Percentiles rank a stretch among this genome's conserved stretches.
Conservation (phyloP, 2,888 invertebrate genomes). For the Heteromurus nitidus region DNA sequence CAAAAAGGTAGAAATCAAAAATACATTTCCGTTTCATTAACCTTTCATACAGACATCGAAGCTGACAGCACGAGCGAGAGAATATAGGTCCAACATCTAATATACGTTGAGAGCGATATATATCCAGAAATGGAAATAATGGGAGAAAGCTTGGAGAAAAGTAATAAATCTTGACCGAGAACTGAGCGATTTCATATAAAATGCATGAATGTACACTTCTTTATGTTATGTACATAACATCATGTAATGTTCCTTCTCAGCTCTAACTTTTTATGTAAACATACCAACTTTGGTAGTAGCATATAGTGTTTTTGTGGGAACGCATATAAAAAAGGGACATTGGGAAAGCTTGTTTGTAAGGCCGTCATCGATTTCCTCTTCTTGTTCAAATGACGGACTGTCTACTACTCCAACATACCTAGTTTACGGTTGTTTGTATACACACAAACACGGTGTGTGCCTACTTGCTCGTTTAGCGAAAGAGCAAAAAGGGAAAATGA, state of each 20-base stretch:
- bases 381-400: conserved; percentile 41
- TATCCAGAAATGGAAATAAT: not conserved
- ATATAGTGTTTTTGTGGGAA: not conserved
- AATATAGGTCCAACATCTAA: no score
- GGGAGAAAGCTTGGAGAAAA: conserved; percentile 21
- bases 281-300: no score
- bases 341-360: conserved; percentile 51
- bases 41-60: conserved; percentile 45
- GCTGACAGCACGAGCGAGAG: conserved; percentile 29
- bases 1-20: conserved; percentile 53
- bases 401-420: not conserved
- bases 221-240: no score
- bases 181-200: conserved; percentile 26
- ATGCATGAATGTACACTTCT: conserved; percentile 37
- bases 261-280: conserved; percentile 1
- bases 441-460: no score
- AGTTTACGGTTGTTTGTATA: no score
- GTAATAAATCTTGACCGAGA: conserved; percentile 61
- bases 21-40: conserved; percentile 62
- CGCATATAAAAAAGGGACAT: not conserved
- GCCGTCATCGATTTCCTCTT: conserved; percentile 64
- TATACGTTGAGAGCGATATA: no score
- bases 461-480: not conserved
- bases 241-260: no score
- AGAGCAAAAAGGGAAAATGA: conserved; percentile 7